Conservation (phyloP, 2,888 invertebrate species). For the Eudasyphora cyanicolor region DNA sequence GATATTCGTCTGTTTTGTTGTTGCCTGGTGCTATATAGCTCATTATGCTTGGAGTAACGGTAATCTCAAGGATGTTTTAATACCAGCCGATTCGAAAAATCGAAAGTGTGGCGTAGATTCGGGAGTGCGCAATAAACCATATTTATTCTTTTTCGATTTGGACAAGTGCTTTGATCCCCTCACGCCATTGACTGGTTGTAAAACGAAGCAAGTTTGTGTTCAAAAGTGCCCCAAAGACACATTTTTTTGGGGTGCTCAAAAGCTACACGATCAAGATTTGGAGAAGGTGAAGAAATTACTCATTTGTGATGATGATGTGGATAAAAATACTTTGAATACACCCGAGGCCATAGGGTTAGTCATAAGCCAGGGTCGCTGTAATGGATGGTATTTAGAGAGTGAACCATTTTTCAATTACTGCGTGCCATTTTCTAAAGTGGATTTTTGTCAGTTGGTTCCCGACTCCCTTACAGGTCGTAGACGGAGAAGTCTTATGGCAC, state of each 20-base stretch:
- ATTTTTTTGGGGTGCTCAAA: slow-evolving; percentile 79
- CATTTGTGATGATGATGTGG: slow-evolving; percentile 83
- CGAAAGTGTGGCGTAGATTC: slow-evolving; percentile 89
- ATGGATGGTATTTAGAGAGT: slow-evolving; percentile 86
- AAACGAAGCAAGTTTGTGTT: slow-evolving; percentile 90
- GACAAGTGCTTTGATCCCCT: slow-evolving; percentile 87
- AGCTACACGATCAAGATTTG: slow-evolving; percentile 67
- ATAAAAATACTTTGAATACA: slow-evolving; percentile 77
- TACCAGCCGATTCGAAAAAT: slow-evolving; percentile 91
- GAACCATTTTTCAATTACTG: slow-evolving; percentile 82
- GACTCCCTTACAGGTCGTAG: slow-evolving; percentile 68
- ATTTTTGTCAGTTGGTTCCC: slow-evolving; percentile 75
- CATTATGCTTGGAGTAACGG: slow-evolving; percentile 86
- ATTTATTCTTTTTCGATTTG: slow-evolving; percentile 92
- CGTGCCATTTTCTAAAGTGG: slow-evolving; percentile 78
- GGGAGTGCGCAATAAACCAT: slow-evolving; percentile 84
- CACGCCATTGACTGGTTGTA: slow-evolving; percentile 86
- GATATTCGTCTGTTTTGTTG: slow-evolving; percentile 89
- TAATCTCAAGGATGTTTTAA: slow-evolving; percentile 86
- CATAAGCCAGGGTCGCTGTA: slow-evolving; percentile 84
- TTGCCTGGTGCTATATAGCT: slow-evolving; percentile 89
- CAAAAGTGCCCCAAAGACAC: slow-evolving; percentile 85
- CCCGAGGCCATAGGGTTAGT: slow-evolving; percentile 79
- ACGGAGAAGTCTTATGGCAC: slow-evolving; percentile 63
- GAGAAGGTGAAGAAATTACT: slow-evolving; percentile 80